These are phyloP conservation scores for Aricia agestis DNA, from an alignment of 1,140 invertebrate species.

Conservation along the genomic window DNA sequence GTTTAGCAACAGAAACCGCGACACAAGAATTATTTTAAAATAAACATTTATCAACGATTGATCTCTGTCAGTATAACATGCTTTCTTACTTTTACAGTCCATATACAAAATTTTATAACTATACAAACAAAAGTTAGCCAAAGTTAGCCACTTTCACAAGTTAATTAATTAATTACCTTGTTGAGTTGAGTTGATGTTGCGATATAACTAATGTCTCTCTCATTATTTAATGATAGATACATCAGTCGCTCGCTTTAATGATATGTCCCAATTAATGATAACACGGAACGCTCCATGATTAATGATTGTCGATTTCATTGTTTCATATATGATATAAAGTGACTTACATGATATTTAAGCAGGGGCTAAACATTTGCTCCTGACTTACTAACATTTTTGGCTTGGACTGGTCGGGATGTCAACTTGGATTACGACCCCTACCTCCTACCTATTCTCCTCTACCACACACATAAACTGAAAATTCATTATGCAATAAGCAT, in stretches of 20 bases:
- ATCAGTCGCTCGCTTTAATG: conserved; percentile 8
- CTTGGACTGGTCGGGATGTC: no score
- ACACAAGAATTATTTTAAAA: no score
- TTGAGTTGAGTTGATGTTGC: background rate
- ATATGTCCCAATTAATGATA: conserved; percentile 14
- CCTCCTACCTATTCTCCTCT: no score
- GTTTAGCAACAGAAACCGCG: no score
- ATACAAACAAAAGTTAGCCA: conserved; percentile 1
- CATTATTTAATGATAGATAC: conserved; percentile 16
- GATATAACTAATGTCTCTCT: conserved; percentile 15
- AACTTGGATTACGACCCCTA: no score
- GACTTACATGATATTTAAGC: no score
- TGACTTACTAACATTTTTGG: no score
- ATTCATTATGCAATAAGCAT: background rate
- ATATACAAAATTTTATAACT: background rate
- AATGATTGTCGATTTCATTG: background rate
- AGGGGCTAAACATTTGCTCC: no score
- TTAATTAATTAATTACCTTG: conserved; percentile 11
- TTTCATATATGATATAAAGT: background rate
- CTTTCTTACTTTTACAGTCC: no score
- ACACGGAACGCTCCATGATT: background rate
- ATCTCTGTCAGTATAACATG: no score
- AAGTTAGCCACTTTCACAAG: background rate
- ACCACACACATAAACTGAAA: no score
- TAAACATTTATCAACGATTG: no score